Conservation (phyloP, 2,888 invertebrate species). For the Orthosia cruda region DNA sequence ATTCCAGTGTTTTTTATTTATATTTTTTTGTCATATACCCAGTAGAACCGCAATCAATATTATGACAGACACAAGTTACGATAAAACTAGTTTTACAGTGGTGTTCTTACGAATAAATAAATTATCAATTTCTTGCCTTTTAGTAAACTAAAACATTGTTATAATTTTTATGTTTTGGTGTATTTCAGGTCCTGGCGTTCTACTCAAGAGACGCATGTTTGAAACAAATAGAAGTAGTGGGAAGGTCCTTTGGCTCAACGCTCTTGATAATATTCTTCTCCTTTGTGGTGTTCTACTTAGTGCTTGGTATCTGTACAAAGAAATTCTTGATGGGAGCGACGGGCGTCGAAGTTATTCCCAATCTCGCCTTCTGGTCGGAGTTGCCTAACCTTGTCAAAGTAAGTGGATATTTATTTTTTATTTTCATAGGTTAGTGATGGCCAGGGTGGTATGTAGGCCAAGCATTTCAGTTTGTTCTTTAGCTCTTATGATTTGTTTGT, state of each 20-base stretch:
- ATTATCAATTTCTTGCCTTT: background rate
- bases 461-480: background rate
- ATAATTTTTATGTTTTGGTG: background rate
- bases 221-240: constrained; percentile 78
- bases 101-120: background rate
- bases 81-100: constrained; percentile 19
- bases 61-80: background rate
- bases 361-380: constrained; percentile 94
- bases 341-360: constrained; percentile 94
- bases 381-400: constrained; percentile 94
- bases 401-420: constrained; percentile 70
- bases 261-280: constrained; percentile 93
- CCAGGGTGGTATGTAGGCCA: too few relatives aligned
- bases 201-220: constrained; percentile 90
- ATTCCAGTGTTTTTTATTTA: too few relatives aligned
- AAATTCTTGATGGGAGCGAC: constrained; percentile 94
- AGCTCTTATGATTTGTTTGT: background rate
- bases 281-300: constrained; percentile 91
- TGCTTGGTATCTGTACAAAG: constrained; percentile 93
- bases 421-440: too few relatives aligned
- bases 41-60: background rate
- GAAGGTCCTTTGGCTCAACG: constrained; percentile 93
- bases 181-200: constrained; percentile 89
- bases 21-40: background rate
- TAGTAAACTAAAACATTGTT: background rate